Evolutionary conservation across 92 coral and sea anemone genomes (phyloP), one percentile per base, ranked within the genome.

Genomic region (Phymanthus crucifer): DNA sequence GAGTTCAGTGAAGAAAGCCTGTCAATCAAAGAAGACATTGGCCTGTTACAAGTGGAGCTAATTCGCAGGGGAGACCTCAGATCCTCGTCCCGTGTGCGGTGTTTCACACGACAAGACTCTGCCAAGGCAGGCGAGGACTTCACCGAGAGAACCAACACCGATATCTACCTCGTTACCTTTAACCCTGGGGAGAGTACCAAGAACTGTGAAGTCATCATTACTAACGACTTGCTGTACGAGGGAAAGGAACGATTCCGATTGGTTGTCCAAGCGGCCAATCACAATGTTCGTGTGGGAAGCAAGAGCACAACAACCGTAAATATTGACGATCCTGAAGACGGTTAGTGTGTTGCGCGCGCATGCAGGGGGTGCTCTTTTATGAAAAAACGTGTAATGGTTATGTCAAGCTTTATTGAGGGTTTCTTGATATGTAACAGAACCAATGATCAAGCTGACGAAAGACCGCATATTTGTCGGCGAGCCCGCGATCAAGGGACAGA

Each of bases 51-150:
- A 56, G 93, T 92, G 5, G 48, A 73, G 36, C 85, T 95, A 64
- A 84, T 88, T 80, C 97, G 99, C 73, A 84, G 85, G 70, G 99
- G 99, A 45, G 99, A 95, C 85, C 77, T 95, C 66, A 68, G 87
- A 75, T 83, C 9, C 21, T 71, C 78, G 13, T 88, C 99, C 32
- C 47, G 90, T 27, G 95, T 95, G 32, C 87, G 93, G 33, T 95
- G 99, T 34, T 95, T 89, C 86, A 95, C 97, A 1, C 95, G 97
- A 18, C 97, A 93, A 69, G 79, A 61, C 76, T 50, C 97, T 4
- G 97, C 99, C 65, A 81, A 68, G 21, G 99, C 90, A 56, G 92
- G 86, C 4, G 32, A 75, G 61, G 99, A 95, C 80, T 95, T 85
- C 86, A 58, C 27, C 45, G 99, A 95, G 73, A 86, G 99, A 35